These are phyloP conservation scores for Holcopasites calliopsidis DNA, from an alignment of 1,140 invertebrate species.

Conservation along the genomic window DNA sequence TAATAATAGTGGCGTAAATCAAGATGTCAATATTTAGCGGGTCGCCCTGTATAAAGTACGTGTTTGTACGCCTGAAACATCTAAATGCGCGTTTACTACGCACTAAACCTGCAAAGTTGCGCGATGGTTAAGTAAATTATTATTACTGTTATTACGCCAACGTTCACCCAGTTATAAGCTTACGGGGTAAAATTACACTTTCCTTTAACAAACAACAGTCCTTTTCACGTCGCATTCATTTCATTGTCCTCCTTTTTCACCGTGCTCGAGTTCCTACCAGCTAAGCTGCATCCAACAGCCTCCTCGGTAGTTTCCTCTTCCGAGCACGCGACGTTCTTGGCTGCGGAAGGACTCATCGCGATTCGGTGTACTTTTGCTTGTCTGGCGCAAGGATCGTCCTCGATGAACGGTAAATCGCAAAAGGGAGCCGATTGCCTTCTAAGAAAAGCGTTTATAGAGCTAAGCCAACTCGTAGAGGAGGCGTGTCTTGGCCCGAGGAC, in stretches of 20 bases:
- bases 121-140: slow-evolving; percentile 18
- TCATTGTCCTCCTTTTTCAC: slow-evolving; percentile 4
- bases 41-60: too few species aligned
- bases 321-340: slow-evolving; percentile 39
- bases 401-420: slow-evolving; percentile 62
- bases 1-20: too few species aligned
- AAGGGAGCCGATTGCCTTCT: slow-evolving; percentile 59
- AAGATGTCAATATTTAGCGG: too few species aligned
- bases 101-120: slow-evolving; percentile 18
- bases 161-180: slow-evolving; percentile 44
- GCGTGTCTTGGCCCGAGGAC: slow-evolving; percentile 68
- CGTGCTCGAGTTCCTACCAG: slow-evolving; percentile 4
- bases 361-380: slow-evolving; percentile 49
- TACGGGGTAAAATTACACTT: slow-evolving; percentile 44
- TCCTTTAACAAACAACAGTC: slow-evolving; percentile 5
- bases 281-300: slow-evolving; percentile 42
- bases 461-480: slow-evolving; percentile 64
- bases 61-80: too few species aligned
- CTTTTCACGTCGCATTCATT: slow-evolving; percentile 16
- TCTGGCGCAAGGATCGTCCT: slow-evolving; percentile 59
- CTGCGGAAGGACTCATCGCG: slow-evolving; percentile 27
- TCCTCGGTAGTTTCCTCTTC: slow-evolving; percentile 18
- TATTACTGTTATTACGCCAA: too few species aligned
- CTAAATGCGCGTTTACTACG: too few species aligned
- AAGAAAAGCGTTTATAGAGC: slow-evolving; percentile 64